These are phyloP conservation scores for Electrona antarctica DNA, from an alignment of 2,113 vertebrate genomes.

Conservation along the genomic window DNA sequence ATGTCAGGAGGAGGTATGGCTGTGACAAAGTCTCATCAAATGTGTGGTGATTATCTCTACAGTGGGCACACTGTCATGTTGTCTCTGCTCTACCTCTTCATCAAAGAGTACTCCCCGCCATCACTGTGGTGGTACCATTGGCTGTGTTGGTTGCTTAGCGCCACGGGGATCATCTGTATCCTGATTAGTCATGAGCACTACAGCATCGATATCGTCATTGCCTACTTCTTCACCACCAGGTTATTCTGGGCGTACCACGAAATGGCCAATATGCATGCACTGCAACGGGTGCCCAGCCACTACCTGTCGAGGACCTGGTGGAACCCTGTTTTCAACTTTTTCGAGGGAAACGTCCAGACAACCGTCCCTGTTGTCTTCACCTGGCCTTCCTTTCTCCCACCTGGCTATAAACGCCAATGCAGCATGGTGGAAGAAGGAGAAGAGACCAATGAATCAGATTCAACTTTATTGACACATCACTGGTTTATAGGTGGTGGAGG, in stretches of 20 bases:
- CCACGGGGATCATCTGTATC: conserved; percentile 83
- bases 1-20: conserved; percentile 63
- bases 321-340: too few relatives aligned
- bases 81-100: conserved; percentile 87
- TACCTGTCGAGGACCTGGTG: too few relatives aligned
- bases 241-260: conserved; percentile 67
- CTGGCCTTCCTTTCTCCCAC: too few relatives aligned
- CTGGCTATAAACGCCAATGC: too few relatives aligned
- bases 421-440: too few relatives aligned
- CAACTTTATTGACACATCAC: too few relatives aligned
- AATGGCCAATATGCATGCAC: too few relatives aligned
- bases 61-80: conserved; percentile 87
- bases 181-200: conserved; percentile 89
- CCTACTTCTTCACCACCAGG: conserved; percentile 86
- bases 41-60: conserved; percentile 89
- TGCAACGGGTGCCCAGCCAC: too few relatives aligned
- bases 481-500: too few relatives aligned
- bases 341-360: too few relatives aligned
- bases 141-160: conserved; percentile 86
- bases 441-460: too few relatives aligned
- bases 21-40: conserved; percentile 86
- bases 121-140: conserved; percentile 86
- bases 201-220: conserved; percentile 84
- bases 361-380: too few relatives aligned
- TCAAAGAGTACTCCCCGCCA: conserved; percentile 88